Percentiles rank a stretch among this genome's conserved stretches.
phyloP scores from a whole-genome alignment of 2,113 vertebrate genomes.

The Eolophus roseicapilla region DNA sequence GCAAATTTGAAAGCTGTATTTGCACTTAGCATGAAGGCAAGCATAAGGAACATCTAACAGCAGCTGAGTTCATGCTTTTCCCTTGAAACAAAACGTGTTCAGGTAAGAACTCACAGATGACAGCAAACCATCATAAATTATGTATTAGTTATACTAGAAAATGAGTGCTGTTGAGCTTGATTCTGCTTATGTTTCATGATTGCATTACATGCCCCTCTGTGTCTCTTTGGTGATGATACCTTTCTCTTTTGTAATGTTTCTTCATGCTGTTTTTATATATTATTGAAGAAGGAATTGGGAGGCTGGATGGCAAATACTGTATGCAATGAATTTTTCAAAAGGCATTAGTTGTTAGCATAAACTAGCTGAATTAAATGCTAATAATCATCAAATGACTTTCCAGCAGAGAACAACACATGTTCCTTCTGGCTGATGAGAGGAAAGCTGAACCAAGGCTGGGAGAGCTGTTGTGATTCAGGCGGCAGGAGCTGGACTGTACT shows the following conservation, averaged over 20 bases:
- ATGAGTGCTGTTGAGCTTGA: neutral
- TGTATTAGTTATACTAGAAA: neutral
- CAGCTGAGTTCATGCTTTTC: neutral
- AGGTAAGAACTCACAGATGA: neutral
- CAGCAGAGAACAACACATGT: neutral
- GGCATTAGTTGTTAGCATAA: neutral
- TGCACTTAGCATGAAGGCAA: neutral
- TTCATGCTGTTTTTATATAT: neutral
- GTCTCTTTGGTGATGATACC: neutral
- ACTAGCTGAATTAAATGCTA: neutral
- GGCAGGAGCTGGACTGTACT: neutral
- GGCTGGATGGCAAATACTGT: neutral
- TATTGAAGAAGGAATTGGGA: neutral
- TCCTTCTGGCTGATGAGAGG: neutral
- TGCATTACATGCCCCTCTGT: neutral
- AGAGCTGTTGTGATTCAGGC: neutral
- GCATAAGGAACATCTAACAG: neutral
- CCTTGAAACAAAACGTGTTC: neutral
- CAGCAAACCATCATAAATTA: neutral
- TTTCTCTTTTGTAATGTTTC: neutral
- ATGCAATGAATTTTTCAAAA: constrained; percentile 3
- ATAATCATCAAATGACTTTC: neutral
- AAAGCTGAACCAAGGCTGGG: neutral
- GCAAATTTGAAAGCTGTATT: neutral
- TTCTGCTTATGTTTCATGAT: neutral